Evolutionary conservation across 2,113 vertebrate genomes (phyloP).

Genomic region (Ornithorhynchus anatinus): DNA sequence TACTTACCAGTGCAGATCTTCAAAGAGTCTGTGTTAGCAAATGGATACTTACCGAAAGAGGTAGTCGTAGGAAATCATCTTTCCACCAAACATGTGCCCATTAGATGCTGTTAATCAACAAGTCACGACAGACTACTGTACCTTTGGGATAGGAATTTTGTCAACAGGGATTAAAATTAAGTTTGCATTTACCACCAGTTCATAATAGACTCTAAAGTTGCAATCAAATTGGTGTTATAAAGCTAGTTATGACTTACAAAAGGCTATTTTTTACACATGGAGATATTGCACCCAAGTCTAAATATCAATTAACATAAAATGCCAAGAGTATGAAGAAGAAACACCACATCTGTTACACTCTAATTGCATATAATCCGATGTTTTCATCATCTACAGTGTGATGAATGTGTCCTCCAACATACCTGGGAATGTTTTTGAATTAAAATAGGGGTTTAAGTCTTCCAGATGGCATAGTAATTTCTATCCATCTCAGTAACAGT

Average conservation of each 20-base stretch:
- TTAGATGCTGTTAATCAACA: too few species aligned
- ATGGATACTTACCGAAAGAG: too few species aligned
- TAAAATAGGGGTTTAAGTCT: slow-evolving; percentile 10
- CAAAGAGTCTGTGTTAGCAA: too few species aligned
- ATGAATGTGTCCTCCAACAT: neutral
- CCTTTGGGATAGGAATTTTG: neutral
- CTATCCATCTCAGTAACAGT: neutral
- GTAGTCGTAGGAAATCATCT: too few species aligned
- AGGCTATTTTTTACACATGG: slow-evolving; percentile 2
- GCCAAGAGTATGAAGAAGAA: slow-evolving; percentile 22
- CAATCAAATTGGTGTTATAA: slow-evolving; percentile 37
- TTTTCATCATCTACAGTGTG: slow-evolving; percentile 16
- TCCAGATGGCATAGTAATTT: neutral
- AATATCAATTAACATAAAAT: slow-evolving; percentile 28
- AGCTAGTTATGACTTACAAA: slow-evolving; percentile 27
- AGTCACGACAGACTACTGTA: neutral
- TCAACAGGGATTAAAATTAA: slow-evolving; percentile 25
- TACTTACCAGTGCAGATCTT: too few species aligned
- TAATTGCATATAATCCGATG: slow-evolving; percentile 18
- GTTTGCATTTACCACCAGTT: slow-evolving; percentile 15
- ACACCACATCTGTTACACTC: neutral
- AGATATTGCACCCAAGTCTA: slow-evolving; percentile 15
- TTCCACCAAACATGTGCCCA: too few species aligned
- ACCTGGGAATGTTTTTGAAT: neutral
- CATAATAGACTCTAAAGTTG: neutral